Evolutionary conservation across 1,140 invertebrate species (phyloP), one percentile per base, ranked within the genome.

Genomic region (Ctenoplectra terminalis): DNA sequence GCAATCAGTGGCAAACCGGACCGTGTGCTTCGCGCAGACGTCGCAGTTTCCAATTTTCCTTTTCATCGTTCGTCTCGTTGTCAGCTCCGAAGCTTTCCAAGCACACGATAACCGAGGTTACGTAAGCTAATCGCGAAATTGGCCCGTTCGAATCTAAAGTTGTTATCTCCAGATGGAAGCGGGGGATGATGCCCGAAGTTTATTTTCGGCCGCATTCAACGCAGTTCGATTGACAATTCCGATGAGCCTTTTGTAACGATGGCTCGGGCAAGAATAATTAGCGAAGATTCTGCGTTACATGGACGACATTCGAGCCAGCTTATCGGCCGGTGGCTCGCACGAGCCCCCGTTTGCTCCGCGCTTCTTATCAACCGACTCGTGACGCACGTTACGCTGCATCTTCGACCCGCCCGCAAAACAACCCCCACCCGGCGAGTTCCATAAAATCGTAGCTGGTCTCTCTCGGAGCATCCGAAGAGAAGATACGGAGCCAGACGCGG

Each of bases 371-470:
- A 6, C 69, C 26, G 0, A 77, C 56, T 80, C 78, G 58, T 79
- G 75, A 85, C 52, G 69, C 75, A 26, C 11, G 13, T 52, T 58
- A 70, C 64, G 37, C n/a, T 67, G 83, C 61, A 60, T 61, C 81
- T 54, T 54, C 69, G 66, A 84, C 58, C 66, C 50, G 29, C 26
- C 52, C 70, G 70, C 70, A 23, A 72, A 72, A 40, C n/a, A 72
- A 56, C n/a, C 34, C 34, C 52, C 52, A 40, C 34, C 37, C 26
- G 7, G 0, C 9, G 0, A 9, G 23, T 58, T 56, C 52, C 15
- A 15, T 20, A 58, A 72, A 40, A 72, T 72, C 26, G n/a, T 26
- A 20, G 29, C 2, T 15, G 20, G 26, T 20, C 26, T 6, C 15
- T n/a, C n/a, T n/a, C n/a, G 56, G 7, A 20, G 9, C 34, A 11